phyloP scores from a whole-genome alignment of 2,888 invertebrate genomes.

The Drosophila dives region DNA sequence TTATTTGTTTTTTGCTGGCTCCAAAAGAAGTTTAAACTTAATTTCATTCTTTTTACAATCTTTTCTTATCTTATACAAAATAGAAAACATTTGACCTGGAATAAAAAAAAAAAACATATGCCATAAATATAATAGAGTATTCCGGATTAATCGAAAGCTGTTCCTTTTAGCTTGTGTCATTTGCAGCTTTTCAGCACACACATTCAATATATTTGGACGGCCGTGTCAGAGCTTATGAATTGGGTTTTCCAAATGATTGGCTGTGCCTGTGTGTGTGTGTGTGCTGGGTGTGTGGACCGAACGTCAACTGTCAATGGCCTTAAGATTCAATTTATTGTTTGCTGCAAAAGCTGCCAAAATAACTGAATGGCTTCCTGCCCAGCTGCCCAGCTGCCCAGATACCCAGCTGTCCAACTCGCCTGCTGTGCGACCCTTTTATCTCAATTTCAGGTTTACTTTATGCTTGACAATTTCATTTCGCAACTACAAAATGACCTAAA shows the following conservation, averaged over 20 bases:
- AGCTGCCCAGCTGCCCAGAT: not conserved
- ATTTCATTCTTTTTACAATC: no score
- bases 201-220: slow-evolving; percentile 37
- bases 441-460: slow-evolving; percentile 44
- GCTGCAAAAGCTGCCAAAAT: slow-evolving; percentile 58
- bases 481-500: slow-evolving; percentile 52
- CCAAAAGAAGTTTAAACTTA: not conserved
- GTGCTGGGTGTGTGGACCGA: slow-evolving; percentile 42
- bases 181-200: slow-evolving; percentile 22
- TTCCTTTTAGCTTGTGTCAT: not conserved
- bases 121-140: not conserved
- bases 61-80: no score
- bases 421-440: slow-evolving; percentile 49
- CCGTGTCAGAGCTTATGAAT: slow-evolving; percentile 57
- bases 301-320: slow-evolving; percentile 72
- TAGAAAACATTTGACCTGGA: not conserved
- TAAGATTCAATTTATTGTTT: slow-evolving; percentile 72
- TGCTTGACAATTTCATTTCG: slow-evolving; percentile 67
- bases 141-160: slow-evolving; percentile 12
- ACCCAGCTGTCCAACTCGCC: not conserved
- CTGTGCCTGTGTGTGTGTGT: slow-evolving; percentile 28
- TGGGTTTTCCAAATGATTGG: slow-evolving; percentile 58
- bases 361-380: slow-evolving; percentile 36
- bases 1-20: not conserved
- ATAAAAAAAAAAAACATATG: not conserved